These are phyloP conservation scores for Diplodus puntazzo DNA, from an alignment of 2,797 vertebrate species.

Conservation along the genomic window DNA sequence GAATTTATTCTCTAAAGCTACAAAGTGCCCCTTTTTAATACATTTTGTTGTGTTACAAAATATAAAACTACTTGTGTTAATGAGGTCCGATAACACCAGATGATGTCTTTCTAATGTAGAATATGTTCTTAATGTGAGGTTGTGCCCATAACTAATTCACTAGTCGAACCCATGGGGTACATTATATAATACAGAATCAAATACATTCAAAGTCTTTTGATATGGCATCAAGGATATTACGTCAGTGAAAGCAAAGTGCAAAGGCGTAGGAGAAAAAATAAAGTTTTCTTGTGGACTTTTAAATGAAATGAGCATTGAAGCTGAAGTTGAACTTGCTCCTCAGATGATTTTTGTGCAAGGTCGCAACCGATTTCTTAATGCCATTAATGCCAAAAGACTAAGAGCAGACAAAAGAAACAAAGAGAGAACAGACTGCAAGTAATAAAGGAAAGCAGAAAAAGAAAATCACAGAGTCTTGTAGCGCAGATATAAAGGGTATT, in stretches of 20 bases:
- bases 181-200: background rate
- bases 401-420: constrained; percentile 38
- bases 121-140: no score
- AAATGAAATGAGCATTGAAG: constrained; percentile 3
- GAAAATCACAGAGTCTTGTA: constrained; percentile 29
- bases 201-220: background rate
- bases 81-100: no score
- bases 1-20: no score
- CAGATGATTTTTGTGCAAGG: constrained; percentile 6
- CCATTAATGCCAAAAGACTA: constrained; percentile 32
- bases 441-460: constrained; percentile 36
- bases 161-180: no score
- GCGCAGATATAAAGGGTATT: constrained; percentile 50
- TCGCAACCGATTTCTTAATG: constrained; percentile 13
- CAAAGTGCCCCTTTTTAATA: no score
- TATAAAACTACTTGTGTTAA: no score
- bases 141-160: no score
- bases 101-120: no score
- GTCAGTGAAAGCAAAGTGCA: background rate
- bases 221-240: background rate
- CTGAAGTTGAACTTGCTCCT: background rate
- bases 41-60: no score
- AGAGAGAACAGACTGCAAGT: constrained; percentile 34
- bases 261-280: background rate
- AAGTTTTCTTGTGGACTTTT: background rate